Evolutionary conservation across 2,797 vertebrate genomes (phyloP).

Genomic region (Sebastes kiyomatsui): DNA sequence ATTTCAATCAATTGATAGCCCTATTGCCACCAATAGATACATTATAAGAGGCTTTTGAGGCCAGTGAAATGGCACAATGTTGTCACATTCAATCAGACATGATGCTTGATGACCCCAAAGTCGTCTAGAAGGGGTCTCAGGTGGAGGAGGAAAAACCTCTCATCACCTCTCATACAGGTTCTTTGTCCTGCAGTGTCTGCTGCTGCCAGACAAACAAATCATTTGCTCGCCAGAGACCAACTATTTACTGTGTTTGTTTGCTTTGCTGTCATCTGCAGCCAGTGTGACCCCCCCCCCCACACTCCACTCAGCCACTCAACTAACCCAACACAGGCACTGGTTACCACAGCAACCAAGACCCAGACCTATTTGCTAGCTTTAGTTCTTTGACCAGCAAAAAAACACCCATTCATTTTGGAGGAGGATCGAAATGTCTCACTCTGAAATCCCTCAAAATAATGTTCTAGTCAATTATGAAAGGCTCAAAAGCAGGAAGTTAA

Average conservation of each 20-base stretch:
- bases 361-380: slow-evolving; percentile 58
- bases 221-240: slow-evolving; percentile 43
- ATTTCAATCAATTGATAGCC: no score
- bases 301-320: slow-evolving; percentile 28
- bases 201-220: slow-evolving; percentile 38
- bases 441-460: slow-evolving; percentile 10
- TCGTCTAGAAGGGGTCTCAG: slow-evolving; percentile 1
- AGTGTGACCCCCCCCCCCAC: slow-evolving; percentile 23
- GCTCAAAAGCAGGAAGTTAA: background rate
- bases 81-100: slow-evolving; percentile 13
- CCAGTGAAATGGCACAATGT: background rate
- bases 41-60: background rate
- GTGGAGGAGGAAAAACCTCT: background rate
- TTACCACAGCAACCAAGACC: slow-evolving; percentile 75
- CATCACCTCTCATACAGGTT: background rate
- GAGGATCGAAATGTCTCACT: background rate
- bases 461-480: background rate
- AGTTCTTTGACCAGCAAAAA: slow-evolving; percentile 51
- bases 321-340: slow-evolving; percentile 56
- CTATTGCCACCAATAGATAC: background rate
- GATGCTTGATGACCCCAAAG: background rate
- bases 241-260: slow-evolving; percentile 61
- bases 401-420: slow-evolving; percentile 27
- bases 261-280: slow-evolving; percentile 55
- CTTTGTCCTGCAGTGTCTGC: background rate